Evolutionary conservation across 2,113 vertebrate species (phyloP).

Genomic region (Lagopus muta): DNA sequence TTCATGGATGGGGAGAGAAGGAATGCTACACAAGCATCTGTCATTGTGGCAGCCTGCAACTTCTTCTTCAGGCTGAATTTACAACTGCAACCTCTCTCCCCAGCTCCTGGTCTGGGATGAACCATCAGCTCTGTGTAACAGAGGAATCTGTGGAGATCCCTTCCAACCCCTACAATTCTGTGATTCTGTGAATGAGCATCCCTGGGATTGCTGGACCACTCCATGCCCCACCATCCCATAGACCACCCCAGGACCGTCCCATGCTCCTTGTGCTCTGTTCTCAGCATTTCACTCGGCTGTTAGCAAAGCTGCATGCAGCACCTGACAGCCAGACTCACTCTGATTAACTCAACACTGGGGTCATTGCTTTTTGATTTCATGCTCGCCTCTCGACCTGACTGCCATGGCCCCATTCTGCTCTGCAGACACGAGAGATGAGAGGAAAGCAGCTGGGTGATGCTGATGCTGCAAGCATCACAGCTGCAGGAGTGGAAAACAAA

Average conservation of each 20-base stretch:
- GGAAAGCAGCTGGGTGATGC: background rate
- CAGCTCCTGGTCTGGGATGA: background rate
- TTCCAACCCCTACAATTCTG: too few relatives aligned
- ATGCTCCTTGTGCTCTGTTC: fast-evolving
- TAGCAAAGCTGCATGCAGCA: background rate
- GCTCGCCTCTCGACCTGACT: background rate
- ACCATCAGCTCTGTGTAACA: fast-evolving
- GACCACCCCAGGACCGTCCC: background rate
- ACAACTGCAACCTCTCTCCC: background rate
- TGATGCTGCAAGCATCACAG: background rate
- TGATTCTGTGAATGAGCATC: too few relatives aligned
- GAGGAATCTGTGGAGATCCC: too few relatives aligned
- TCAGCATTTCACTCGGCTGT: background rate
- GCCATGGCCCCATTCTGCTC: background rate
- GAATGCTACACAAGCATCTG: background rate
- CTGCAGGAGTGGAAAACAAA: background rate
- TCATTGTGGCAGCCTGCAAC: background rate
- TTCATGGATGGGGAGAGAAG: background rate
- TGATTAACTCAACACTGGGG: background rate
- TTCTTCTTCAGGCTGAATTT: background rate
- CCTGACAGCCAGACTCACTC: background rate
- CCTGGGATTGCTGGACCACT: background rate
- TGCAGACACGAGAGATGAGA: background rate
- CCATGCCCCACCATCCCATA: background rate
- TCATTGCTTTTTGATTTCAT: fast-evolving